Base-by-base conservation (phyloP, 2,113 vertebrate genomes). In the Siniperca chuatsi region DNA sequence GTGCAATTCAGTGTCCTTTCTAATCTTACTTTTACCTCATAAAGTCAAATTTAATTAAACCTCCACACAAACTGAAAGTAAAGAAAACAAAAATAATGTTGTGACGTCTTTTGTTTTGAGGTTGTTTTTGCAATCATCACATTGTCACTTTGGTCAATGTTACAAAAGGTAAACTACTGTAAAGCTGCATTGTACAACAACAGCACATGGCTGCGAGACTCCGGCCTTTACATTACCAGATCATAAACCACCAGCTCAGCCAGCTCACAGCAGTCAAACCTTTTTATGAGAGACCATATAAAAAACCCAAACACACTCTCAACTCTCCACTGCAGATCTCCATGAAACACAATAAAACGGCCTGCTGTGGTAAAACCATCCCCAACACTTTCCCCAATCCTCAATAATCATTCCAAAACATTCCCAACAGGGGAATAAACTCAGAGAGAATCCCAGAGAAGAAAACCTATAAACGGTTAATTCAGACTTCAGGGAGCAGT, bases 231-330 rank as follows among this genome's bases (percentile, higher is more conserved):
- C 62, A 69, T 70, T 82, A 81, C 77, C 69, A 54, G 73, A 52
- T 82, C 78, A 69, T 65, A 58, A 84, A 82, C 20, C 80, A 71
- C 0, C 25, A 81, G 74, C 78, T 52, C 79, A 35, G 44, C 79
- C 58, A n/a, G 1, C 16, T 1, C 23, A 0, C 52, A 50, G 74
- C 79, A 52, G 4, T 37, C 61, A 50, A 23, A 68, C 57, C 35
- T 42, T 80, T 69, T 87, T 82, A 92, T 54, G 25, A 86, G 40
- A 29, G 75, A 54, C 62, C 8, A 12, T 88, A 75, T 79, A 40
- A 85, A 82, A 87, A 67, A 85, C 61, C 13, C 29, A 21, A 78
- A 78, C 57, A 75, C 76, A 52, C 66, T 42, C 64, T 35, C 0
- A 21, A 23, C 57, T 74, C 79, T 0, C 18, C 52, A 29, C 74